Base-by-base conservation (phyloP, 2,113 vertebrate species). In the Prietella phreatophila region DNA sequence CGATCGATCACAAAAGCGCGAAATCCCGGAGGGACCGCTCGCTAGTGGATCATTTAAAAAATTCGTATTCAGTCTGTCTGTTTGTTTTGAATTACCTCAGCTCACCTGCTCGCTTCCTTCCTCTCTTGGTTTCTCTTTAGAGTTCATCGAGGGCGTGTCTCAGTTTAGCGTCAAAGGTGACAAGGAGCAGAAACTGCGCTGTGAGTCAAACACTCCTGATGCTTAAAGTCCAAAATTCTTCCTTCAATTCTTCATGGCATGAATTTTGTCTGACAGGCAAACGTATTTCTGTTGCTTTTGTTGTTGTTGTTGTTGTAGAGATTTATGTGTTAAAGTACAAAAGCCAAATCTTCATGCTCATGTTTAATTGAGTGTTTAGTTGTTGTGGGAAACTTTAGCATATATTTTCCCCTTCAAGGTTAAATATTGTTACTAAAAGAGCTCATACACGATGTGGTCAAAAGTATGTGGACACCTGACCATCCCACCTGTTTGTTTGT, bases 141-240 rank as follows among this genome's bases (percentile, higher is more conserved):
- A 97, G 93, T 97, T 97, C 92, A 97, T 97, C 92, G 97, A 97
- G 92, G 97, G 97, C 47, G 97, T 97, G 81, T 97, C 97, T 87
- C 97, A 97, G 92, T 97, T 97, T 95, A 97, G 97, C 91, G 97
- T 97, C 92, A 97, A 97, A 95, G 97, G 97, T 65, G 97, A 97
- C 93, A 97, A 97, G 89, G 97, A 97, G 81, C 96, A 97, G 95
- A 97, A 97, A 89, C 93, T 97, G 91, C 96, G 97, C 93, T 97
- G 97, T 97, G 96, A 97, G 97, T 97, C 93, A 91, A 90, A 75
- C 71, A n/a, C n/a, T n/a, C n/a, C n/a, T n/a, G n/a, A n/a, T n/a
- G n/a, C n/a, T n/a, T n/a, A n/a, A n/a, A n/a, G n/a, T n/a, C n/a
- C n/a, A n/a, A n/a, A n/a, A n/a, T n/a, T n/a, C n/a, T n/a, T n/a